Evolutionary conservation across 2,888 invertebrate species (phyloP).

Genomic region (Galerucella calmariensis): DNA sequence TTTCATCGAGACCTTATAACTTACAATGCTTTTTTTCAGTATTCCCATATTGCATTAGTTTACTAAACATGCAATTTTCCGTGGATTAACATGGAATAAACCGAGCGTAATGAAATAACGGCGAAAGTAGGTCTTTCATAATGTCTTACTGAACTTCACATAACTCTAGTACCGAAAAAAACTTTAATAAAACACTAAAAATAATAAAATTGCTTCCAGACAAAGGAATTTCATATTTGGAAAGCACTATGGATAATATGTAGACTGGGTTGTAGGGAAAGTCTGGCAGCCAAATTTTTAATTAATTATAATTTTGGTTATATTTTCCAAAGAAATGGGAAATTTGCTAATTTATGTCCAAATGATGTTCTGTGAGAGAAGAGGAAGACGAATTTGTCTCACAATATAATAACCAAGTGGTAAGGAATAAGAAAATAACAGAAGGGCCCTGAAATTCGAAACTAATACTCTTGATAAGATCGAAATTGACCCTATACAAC

Average conservation of each 20-base stretch:
- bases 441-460: too few species aligned
- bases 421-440: too few species aligned
- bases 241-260: conserved; percentile 5
- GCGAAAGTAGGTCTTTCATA: neutral
- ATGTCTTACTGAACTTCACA: conserved; percentile 1
- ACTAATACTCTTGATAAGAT: too few species aligned
- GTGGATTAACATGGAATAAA: neutral
- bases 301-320: conserved; percentile 15
- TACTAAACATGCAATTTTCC: neutral
- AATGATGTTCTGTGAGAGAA: neutral
- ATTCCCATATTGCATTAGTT: neutral
- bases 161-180: neutral
- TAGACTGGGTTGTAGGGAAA: neutral
- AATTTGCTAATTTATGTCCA: neutral
- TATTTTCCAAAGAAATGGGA: neutral
- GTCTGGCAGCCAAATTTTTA: conserved; percentile 4
- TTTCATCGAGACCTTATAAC: too few species aligned
- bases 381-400: too few species aligned
- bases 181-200: conserved; percentile 13
- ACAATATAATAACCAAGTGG: too few species aligned
- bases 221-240: conserved; percentile 11
- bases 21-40: neutral
- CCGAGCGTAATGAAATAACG: neutral
- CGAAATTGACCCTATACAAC: too few species aligned
- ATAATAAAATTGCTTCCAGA: conserved; percentile 4